Evolutionary conservation across 2,113 vertebrate genomes (phyloP), one percentile per base, ranked within the genome.

Genomic region (Peucedramus taeniatus): DNA sequence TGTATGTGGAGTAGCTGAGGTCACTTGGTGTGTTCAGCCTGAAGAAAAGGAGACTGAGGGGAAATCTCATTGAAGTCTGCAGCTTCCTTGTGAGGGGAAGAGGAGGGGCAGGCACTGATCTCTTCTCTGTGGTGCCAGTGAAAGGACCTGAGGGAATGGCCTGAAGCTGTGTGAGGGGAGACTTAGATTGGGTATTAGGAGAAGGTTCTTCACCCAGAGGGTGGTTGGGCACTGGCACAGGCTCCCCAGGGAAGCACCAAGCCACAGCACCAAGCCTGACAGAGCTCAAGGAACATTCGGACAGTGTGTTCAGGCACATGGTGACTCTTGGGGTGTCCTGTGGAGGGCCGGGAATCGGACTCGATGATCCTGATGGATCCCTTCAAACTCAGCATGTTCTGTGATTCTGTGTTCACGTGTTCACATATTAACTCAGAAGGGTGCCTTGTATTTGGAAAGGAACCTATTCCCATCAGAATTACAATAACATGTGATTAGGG

Each of bases 181-280:
- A 37, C 7, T 57, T 8, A 35, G 37, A 6, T 3, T 28, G 27
- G 10, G 0, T 7, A 28, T 51, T 1, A 39, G 33, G 2, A 23
- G 4, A 68, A 68, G 9, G 51, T 10, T 86, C 2, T 37, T 51
- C 37, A 22, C 53, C 11, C 21, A 37, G 26, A 9, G 37, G 7
- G 18, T 33, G 22, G 0, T 0, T 59, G 71, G 45, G 14, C 21
- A 50, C 21, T 50, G 61, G 40, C 17, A 31, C 21, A 59, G 70
- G 5, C 30, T 57, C 10, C 24, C 44, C 35, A 31, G 51, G 13
- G 31, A 4, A 76, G 13, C 3, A n/a, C n/a, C n/a, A n/a, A 35
- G 13, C 42, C 31, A 66, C 71, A 3, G 44, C 31, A 68, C 5
- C 51, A 66, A 66, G 26, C 20, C 44, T 35, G 51, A 0, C 20